These are phyloP conservation scores for Drosophila trichaetosa DNA, from an alignment of 2,888 invertebrate genomes.

Conservation along the genomic window DNA sequence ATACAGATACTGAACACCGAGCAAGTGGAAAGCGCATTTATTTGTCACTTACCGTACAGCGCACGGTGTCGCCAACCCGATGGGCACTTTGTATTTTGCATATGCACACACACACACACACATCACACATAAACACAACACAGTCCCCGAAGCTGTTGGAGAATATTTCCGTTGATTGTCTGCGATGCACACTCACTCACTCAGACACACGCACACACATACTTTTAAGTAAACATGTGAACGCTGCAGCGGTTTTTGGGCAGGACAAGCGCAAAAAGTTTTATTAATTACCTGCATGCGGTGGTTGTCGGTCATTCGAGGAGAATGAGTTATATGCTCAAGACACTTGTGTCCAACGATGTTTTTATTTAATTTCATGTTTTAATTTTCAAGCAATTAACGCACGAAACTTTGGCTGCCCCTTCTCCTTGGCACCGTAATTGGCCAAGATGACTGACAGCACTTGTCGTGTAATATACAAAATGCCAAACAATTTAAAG, in stretches of 20 bases:
- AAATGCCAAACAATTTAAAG: slow-evolving; percentile 32
- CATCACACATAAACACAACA: slow-evolving; percentile 3
- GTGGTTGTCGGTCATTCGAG: slow-evolving; percentile 52
- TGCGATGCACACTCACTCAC: slow-evolving; percentile 21
- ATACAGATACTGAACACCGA: slow-evolving; percentile 57
- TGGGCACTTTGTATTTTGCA: slow-evolving; percentile 77
- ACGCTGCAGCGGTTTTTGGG: slow-evolving; percentile 57
- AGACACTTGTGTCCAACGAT: slow-evolving; percentile 71
- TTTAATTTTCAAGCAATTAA: slow-evolving; percentile 80
- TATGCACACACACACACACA: slow-evolving; percentile 33
- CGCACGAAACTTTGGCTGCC: slow-evolving; percentile 50
- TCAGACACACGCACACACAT: slow-evolving; percentile 7
- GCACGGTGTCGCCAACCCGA: slow-evolving; percentile 38
- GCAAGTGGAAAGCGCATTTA: slow-evolving; percentile 74
- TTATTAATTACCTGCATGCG: slow-evolving; percentile 79
- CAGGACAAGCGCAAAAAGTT: slow-evolving; percentile 55
- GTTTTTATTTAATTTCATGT: slow-evolving; percentile 81
- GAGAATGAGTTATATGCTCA: slow-evolving; percentile 63
- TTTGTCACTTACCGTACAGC: slow-evolving; percentile 77
- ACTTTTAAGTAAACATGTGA: slow-evolving; percentile 26
- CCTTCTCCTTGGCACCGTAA: slow-evolving; percentile 26
- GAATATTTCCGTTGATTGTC: slow-evolving; percentile 74
- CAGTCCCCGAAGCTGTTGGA: slow-evolving; percentile 48
- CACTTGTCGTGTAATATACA: slow-evolving; percentile 41
- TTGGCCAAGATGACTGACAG: slow-evolving; percentile 50